A percentile compares a stretch with the other conserved stretches of the same genome.
phyloP scores from a whole-genome alignment of 1,140 invertebrate genomes.

The Scaptodrosophila lebanonensis region DNA sequence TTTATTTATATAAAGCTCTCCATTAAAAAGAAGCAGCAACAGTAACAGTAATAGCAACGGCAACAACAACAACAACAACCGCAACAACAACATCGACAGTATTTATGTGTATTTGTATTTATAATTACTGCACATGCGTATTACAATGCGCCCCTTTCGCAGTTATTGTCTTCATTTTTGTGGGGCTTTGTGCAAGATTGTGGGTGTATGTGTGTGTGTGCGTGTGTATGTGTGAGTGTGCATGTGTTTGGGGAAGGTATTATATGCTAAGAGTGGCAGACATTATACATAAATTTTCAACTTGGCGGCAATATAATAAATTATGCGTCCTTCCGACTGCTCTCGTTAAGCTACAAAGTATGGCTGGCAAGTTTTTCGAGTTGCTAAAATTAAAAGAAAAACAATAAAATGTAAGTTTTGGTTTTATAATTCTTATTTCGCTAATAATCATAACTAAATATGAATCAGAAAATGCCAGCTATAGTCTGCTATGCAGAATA shows the following conservation, averaged over 20 bases:
- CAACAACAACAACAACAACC: not conserved
- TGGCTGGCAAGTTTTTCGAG: too few species aligned
- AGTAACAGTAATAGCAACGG: constrained; percentile 7
- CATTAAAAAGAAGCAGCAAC: constrained; percentile 62
- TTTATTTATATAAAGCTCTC: constrained; percentile 75
- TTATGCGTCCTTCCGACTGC: constrained; percentile 44
- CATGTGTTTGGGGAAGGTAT: constrained; percentile 61
- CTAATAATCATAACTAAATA: too few species aligned
- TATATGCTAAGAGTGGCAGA: constrained; percentile 11
- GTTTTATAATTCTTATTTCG: too few species aligned
- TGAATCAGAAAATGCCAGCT: too few species aligned
- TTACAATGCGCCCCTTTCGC: constrained; percentile 31
- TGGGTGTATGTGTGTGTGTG: not conserved
- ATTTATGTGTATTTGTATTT: constrained; percentile 75
- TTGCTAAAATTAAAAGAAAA: too few species aligned
- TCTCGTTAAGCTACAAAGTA: too few species aligned
- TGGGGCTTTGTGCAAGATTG: not conserved
- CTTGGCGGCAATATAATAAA: constrained; percentile 57
- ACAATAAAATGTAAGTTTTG: too few species aligned
- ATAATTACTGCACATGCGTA: constrained; percentile 76
- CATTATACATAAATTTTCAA: constrained; percentile 72
- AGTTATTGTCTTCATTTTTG: too few species aligned
- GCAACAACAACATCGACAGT: constrained; percentile 34
- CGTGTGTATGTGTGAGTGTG: not conserved
- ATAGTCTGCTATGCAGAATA: too few species aligned